Evolutionary conservation across 2,797 vertebrate species (phyloP).

Genomic region (Acridotheres tristis): DNA sequence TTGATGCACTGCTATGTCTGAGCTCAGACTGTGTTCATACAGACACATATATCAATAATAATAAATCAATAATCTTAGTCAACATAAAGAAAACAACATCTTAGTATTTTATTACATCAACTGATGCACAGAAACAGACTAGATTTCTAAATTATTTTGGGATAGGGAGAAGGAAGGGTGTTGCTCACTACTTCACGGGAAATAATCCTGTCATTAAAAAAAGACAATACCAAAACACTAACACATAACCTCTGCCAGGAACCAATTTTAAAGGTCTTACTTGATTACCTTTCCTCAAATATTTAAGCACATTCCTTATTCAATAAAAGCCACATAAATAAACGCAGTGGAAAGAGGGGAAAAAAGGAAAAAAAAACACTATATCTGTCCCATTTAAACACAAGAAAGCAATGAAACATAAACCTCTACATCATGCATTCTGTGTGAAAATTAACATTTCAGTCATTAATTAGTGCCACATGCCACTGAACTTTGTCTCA

Average conservation of each 20-base stretch:
- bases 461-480: not conserved
- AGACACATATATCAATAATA: not conserved
- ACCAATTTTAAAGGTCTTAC: not conserved
- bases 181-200: not conserved
- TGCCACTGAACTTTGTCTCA: not conserved
- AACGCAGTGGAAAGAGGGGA: accelerated
- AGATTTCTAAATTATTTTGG: not conserved
- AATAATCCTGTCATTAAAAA: not conserved
- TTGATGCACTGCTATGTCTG: not conserved
- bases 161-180: not conserved
- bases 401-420: not conserved
- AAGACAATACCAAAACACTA: not conserved
- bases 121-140: not conserved
- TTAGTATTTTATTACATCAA: not conserved
- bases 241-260: not conserved
- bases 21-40: not conserved
- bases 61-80: too few relatives aligned
- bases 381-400: not conserved
- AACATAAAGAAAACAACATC: not conserved
- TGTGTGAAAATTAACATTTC: not conserved
- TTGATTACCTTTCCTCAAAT: not conserved
- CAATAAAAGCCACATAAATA: not conserved
- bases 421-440: not conserved
- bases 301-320: not conserved
- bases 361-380: accelerated